A percentile compares a stretch with the other conserved stretches of the same genome.
These are phyloP conservation scores for Bergia sp. DNA, from an alignment of 92 coral and sea anemone genomes.

Conservation along the genomic window DNA sequence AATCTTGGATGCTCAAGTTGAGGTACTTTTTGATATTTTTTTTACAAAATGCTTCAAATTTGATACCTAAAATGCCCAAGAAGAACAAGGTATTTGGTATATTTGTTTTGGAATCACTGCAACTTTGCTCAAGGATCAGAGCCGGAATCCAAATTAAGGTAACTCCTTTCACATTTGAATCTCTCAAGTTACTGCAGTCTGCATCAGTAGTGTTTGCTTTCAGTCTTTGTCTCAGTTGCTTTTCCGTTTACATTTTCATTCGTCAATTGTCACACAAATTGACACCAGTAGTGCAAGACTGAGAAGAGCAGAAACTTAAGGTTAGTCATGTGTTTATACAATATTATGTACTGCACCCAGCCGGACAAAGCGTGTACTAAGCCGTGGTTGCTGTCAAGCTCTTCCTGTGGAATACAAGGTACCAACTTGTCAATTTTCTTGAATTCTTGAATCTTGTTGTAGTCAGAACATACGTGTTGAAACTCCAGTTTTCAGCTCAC, in stretches of 20 bases:
- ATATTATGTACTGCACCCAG: conserved; percentile 14
- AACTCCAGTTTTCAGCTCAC: conserved; percentile 52
- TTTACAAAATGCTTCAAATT: neutral
- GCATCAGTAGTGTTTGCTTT: conserved; percentile 11
- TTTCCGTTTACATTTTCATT: conserved; percentile 15
- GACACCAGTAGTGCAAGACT: conserved; percentile 8
- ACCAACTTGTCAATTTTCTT: conserved; percentile 36
- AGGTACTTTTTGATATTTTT: conserved; percentile 30
- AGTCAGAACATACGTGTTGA: conserved; percentile 41
- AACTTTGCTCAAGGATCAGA: conserved; percentile 27
- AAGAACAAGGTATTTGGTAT: conserved; percentile 22
- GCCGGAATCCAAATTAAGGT: conserved; percentile 18
- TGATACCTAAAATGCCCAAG: neutral
- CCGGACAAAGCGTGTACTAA: neutral
- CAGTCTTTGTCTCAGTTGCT: neutral
- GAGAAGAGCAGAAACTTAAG: conserved; percentile 31
- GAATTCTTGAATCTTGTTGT: conserved; percentile 34
- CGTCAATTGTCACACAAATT: conserved; percentile 11
- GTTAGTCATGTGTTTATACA: conserved; percentile 26
- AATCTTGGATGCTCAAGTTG: conserved; percentile 39
- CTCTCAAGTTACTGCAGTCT: neutral
- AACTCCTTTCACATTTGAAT: conserved; percentile 19
- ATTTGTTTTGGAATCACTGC: neutral
- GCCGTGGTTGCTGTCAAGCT: conserved; percentile 25
- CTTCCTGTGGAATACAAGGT: conserved; percentile 44